Base-by-base conservation (phyloP, 2,797 vertebrate genomes). In the Hipposideros larvatus region DNA sequence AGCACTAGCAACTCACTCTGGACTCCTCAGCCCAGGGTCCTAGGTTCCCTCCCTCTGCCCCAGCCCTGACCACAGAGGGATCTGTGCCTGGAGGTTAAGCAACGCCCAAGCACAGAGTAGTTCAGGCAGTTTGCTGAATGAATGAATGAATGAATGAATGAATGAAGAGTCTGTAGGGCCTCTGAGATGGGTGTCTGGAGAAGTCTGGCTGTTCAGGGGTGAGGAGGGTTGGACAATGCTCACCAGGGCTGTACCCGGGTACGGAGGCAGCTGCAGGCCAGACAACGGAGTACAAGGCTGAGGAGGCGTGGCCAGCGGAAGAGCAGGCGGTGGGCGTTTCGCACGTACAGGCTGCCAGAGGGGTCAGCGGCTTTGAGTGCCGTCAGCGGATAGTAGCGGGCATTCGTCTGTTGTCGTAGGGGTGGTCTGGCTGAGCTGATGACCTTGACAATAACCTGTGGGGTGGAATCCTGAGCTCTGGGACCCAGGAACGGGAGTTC, bases 341-440 rank as follows among this genome's bases (percentile, higher is more conserved):
- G 98, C 65, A 99, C 98, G 0, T 99, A 99, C 86, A 99, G 98
- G 61, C 98, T 98, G 4, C 99, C 99, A 0, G 99, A 99, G 97
- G 99, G 99, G 71, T 99, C 99, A 0, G 99, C 98, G 0, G 99
- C 99, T 97, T 99, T 99, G 98, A 99, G 98, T 46, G 99, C 99
- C 7, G 99, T 99, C 83, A 99, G 98, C 0, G 99, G 99, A 0
- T 98, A 98, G 98, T 99, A 99, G 75, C 99, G 99, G 82, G 86
- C 41, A 95, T 99, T 99, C 95, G 99, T 99, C 96, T 99, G 99
- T 41, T 98, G 99, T 83, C 99, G 99, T 97, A 99, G 99, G 24
- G 99, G 99, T 0, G 99, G 99, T 22, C 97, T 99, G 87, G 97
- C 94, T 0, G 99, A 98, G 82, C 98, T 96, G 22, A 99, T 99